These are phyloP conservation scores for Strongylocentrotus purpuratus DNA, from an alignment of 35 echinoderm and acorn worm genomes.

Conservation along the genomic window DNA sequence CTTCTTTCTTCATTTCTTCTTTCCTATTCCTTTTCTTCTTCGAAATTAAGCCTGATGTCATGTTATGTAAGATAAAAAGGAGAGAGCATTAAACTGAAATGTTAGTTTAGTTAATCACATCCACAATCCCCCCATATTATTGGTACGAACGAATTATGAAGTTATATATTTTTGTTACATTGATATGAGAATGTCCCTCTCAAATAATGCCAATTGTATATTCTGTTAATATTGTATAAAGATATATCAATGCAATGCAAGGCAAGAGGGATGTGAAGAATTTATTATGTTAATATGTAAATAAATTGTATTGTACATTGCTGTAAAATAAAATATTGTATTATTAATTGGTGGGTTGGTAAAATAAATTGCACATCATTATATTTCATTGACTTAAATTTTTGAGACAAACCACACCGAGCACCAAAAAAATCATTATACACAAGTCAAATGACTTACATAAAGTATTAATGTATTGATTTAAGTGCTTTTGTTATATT, in stretches of 20 bases:
- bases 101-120: not conserved
- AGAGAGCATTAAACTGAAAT: not conserved
- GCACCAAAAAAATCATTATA: not conserved
- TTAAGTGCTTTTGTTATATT: no score
- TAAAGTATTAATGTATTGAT: no score
- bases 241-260: not conserved
- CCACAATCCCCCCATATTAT: not conserved
- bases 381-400: not conserved
- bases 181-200: not conserved
- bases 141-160: not conserved
- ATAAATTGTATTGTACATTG: not conserved
- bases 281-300: not conserved
- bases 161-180: not conserved
- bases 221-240: not conserved
- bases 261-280: not conserved
- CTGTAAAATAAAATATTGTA: not conserved
- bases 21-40: not conserved
- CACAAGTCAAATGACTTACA: no score
- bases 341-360: not conserved
- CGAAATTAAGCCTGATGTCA: not conserved
- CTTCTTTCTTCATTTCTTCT: not conserved
- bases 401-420: not conserved
- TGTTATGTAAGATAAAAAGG: not conserved
- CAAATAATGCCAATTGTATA: not conserved
- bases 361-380: not conserved